Evolutionary conservation across 2,797 vertebrate genomes (phyloP).

Genomic region (Otolemur crassicaudatus): DNA sequence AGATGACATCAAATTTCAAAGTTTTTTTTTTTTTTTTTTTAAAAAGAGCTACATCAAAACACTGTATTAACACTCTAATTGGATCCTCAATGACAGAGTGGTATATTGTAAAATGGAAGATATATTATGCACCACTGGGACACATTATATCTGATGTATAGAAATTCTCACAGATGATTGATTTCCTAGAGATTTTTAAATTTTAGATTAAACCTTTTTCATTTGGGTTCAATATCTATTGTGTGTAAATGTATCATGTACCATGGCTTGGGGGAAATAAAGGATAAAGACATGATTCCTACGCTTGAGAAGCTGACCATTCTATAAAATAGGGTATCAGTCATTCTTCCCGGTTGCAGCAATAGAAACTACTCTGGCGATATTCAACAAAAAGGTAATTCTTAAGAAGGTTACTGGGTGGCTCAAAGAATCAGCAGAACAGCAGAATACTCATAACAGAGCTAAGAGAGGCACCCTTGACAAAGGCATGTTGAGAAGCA

Average conservation of each 20-base stretch:
- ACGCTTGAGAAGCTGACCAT: background rate
- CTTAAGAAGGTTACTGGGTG: background rate
- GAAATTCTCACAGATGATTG: background rate
- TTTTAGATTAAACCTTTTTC: background rate
- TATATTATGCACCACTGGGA: background rate
- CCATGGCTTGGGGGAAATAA: background rate
- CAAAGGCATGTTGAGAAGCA: background rate
- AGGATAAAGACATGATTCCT: background rate
- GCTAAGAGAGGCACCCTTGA: background rate
- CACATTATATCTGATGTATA: background rate
- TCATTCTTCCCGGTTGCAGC: background rate
- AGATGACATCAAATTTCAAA: slow-evolving; percentile 17
- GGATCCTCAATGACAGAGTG: background rate
- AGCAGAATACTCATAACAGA: background rate
- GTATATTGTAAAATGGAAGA: background rate
- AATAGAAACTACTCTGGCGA: background rate
- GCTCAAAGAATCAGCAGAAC: background rate
- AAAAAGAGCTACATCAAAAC: background rate
- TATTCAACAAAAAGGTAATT: background rate
- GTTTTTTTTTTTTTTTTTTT: background rate
- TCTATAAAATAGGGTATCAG: background rate
- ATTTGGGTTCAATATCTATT: background rate
- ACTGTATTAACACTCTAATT: background rate
- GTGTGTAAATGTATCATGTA: background rate
- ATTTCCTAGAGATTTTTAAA: background rate